Conservation (phyloP, 2,113 vertebrate genomes). For the Cyprinus carpio region DNA sequence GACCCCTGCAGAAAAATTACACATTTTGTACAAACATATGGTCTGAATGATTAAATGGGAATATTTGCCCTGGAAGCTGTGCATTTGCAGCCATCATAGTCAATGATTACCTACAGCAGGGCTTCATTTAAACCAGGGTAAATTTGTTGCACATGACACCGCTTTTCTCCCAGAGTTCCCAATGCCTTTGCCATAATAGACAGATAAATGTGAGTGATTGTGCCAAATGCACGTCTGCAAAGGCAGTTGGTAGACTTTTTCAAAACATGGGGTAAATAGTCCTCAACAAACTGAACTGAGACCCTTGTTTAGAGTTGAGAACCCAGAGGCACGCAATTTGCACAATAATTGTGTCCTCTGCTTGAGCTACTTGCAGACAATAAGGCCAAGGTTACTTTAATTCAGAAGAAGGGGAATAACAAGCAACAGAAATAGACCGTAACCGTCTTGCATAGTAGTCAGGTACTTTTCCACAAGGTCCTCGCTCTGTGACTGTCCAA, state of each 20-base stretch:
- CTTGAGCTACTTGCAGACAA: neutral
- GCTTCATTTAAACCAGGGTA: constrained; percentile 6
- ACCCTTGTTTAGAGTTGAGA: constrained; percentile 11
- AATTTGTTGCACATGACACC: constrained; percentile 14
- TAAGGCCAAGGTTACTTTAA: constrained; percentile 22
- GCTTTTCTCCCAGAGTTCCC: constrained; percentile 2
- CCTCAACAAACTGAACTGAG: neutral
- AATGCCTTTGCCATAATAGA: neutral
- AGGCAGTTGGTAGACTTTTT: constrained; percentile 5
- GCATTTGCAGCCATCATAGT: constrained; percentile 16
- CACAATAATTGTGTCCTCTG: neutral
- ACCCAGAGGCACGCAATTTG: constrained; percentile 2
- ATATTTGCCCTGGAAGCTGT: constrained; percentile 14
- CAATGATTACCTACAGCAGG: constrained; percentile 26
- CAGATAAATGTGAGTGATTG: neutral
- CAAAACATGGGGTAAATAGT: neutral
- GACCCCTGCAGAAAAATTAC: constrained; percentile 40
- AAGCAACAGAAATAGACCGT: neutral
- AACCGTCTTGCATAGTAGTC: neutral
- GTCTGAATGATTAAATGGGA: constrained; percentile 2
- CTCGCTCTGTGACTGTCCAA: neutral
- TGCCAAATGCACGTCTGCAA: constrained; percentile 23
- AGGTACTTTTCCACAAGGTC: neutral
- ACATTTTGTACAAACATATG: constrained; percentile 12
- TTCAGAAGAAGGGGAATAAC: neutral